A percentile compares a stretch with the other conserved stretches of the same genome.
These are phyloP conservation scores for Ethmia dodecea DNA, from an alignment of 2,888 invertebrate genomes.

Conservation along the genomic window DNA sequence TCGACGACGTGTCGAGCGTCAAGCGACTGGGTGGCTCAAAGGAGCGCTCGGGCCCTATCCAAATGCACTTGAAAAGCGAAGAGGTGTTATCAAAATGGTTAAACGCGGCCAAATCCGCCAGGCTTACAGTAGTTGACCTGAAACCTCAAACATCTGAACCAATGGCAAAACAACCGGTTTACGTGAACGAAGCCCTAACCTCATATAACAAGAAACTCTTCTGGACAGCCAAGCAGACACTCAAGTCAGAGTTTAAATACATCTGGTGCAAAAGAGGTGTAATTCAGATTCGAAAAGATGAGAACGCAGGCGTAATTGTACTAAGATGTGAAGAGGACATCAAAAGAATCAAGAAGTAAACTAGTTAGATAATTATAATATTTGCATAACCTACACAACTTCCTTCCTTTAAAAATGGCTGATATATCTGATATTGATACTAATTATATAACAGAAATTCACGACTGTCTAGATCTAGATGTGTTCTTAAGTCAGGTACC, in stretches of 20 bases:
- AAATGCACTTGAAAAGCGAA: neutral
- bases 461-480: neutral
- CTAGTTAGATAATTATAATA: neutral
- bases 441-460: neutral
- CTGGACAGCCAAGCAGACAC: neutral
- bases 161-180: neutral
- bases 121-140: neutral
- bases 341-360: neutral
- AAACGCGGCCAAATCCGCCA: neutral
- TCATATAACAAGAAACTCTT: neutral
- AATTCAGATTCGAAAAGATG: neutral
- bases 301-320: neutral
- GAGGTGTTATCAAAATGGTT: neutral
- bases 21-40: neutral
- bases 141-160: neutral
- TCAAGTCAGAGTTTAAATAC: neutral
- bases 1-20: neutral
- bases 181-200: slow-evolving; percentile 1
- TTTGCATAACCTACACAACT: neutral
- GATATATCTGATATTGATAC: neutral
- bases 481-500: neutral
- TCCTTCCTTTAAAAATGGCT: neutral
- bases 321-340: neutral
- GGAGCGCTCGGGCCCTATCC: neutral
- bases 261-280: slow-evolving; percentile 1